Conservation (phyloP, 2,888 invertebrate species). For the Cybosia mesomella region DNA sequence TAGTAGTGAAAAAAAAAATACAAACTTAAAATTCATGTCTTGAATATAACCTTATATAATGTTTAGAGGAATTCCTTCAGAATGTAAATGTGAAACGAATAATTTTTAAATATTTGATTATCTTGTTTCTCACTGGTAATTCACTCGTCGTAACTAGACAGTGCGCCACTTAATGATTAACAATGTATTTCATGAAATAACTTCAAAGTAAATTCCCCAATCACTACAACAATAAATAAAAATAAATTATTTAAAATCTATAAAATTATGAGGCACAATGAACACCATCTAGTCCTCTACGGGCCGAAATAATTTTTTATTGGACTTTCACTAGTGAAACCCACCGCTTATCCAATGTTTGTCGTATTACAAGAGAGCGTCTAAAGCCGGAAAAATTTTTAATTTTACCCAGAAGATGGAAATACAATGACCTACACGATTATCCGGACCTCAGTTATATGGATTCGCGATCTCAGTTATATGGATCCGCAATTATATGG, state of each 20-base stretch:
- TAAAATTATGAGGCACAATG: constrained; percentile 36
- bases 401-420: not conserved
- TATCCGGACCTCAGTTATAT: no score
- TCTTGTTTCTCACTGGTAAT: constrained; percentile 29
- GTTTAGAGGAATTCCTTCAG: not conserved
- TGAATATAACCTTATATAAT: not conserved
- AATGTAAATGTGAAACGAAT: not conserved
- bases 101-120: constrained; percentile 1
- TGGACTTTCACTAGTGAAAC: not conserved
- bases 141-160: constrained; percentile 35
- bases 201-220: constrained; percentile 32
- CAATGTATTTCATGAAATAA: constrained; percentile 22
- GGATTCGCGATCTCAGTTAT: no score
- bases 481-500: not conserved
- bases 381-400: not conserved
- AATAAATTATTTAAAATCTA: constrained; percentile 41
- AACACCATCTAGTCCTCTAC: constrained; percentile 13
- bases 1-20: no score
- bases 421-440: no score
- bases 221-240: constrained; percentile 42
- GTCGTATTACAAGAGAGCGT: not conserved
- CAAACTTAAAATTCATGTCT: no score
- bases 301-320: constrained; percentile 1
- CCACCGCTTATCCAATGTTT: not conserved
- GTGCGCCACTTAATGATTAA: constrained; percentile 26